Conservation (phyloP, 1,140 invertebrate species). For the Gerris buenoi region DNA sequence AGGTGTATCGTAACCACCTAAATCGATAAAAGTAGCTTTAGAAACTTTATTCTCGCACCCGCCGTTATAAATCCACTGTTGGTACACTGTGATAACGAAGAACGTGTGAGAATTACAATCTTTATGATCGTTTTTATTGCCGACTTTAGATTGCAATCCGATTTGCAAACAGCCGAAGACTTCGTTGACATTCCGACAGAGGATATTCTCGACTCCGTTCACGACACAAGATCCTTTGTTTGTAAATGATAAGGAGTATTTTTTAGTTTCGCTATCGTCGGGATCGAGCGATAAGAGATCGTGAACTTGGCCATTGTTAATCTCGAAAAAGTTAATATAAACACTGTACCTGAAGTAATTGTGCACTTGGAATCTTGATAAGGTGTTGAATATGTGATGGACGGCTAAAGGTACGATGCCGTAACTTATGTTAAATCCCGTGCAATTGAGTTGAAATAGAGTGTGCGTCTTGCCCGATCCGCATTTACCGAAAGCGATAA, state of each 20-base stretch:
- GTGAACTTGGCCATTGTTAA: constrained; percentile 5
- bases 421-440: constrained; percentile 4
- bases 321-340: constrained; percentile 10
- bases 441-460: constrained; percentile 1
- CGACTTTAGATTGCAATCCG: constrained; percentile 4
- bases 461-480: constrained; percentile 12
- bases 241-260: neutral
- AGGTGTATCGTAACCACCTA: neutral
- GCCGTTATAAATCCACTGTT: constrained; percentile 5
- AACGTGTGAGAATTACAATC: constrained; percentile 3
- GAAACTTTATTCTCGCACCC: neutral
- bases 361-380: neutral
- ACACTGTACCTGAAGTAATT: constrained; percentile 11
- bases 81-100: constrained; percentile 4
- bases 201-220: constrained; percentile 1
- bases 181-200: constrained; percentile 1
- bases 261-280: neutral
- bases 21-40: constrained; percentile 2
- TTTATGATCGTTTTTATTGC: neutral
- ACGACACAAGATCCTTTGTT: constrained; percentile 2
- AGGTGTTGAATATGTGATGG: constrained; percentile 9
- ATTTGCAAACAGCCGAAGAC: neutral
- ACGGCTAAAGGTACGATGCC: constrained; percentile 8
- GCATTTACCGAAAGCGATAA: constrained; percentile 9
- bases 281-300: constrained; percentile 5